These are phyloP conservation scores for Drosophila parvula DNA, from an alignment of 1,140 invertebrate species.

Conservation along the genomic window DNA sequence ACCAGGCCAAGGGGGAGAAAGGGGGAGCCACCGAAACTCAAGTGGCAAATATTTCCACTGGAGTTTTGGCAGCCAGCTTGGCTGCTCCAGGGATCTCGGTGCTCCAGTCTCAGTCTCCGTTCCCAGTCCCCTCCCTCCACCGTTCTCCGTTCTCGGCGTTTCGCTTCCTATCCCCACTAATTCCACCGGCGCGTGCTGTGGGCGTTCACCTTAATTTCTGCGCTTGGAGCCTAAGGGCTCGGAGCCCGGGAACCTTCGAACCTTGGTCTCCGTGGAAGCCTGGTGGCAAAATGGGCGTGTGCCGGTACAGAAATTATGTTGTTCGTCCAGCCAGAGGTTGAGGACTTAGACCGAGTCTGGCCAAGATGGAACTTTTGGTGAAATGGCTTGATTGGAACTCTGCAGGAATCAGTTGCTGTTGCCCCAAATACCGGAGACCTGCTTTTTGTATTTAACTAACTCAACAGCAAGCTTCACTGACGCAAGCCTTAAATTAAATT, in stretches of 20 bases:
- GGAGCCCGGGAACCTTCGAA: constrained; percentile 9
- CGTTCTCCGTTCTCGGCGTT: constrained; percentile 2
- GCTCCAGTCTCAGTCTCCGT: neutral
- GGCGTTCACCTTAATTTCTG: constrained; percentile 73
- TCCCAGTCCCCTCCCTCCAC: constrained; percentile 1
- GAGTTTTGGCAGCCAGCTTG: constrained; percentile 72
- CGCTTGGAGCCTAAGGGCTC: constrained; percentile 48
- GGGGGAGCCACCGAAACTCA: constrained; percentile 46
- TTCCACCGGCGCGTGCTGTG: constrained; percentile 65
- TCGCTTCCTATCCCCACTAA: constrained; percentile 32
- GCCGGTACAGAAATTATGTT: constrained; percentile 62
- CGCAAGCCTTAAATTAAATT: neutral
- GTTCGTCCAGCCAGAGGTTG: constrained; percentile 22
- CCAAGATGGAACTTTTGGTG: neutral
- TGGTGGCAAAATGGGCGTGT: constrained; percentile 70
- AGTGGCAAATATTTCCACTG: constrained; percentile 61
- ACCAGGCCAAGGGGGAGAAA: neutral
- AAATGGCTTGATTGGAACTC: neutral
- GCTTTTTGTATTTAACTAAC: neutral
- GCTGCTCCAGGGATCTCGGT: constrained; percentile 49
- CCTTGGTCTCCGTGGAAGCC: constrained; percentile 24
- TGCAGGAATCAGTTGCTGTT: neutral
- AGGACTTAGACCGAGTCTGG: neutral
- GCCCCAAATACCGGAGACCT: neutral
- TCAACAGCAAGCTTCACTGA: neutral